A percentile compares a stretch with the other conserved stretches of the same genome.
Conservation (phyloP, 2,888 invertebrate species). For the Mellilla xanthometata region DNA sequence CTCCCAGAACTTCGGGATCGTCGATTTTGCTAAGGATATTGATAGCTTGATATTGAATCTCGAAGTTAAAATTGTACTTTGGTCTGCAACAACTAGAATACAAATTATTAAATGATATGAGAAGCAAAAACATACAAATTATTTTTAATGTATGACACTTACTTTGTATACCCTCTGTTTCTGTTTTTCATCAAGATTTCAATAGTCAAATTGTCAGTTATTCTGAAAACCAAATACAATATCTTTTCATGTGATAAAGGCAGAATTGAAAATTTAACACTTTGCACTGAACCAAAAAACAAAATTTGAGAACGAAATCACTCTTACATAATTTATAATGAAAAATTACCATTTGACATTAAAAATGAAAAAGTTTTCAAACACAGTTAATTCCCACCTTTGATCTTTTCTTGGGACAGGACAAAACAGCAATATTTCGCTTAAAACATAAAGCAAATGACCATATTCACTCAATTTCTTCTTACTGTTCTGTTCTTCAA, state of each 20-base stretch:
- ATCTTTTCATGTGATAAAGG: too few relatives aligned
- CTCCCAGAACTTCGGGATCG: constrained; percentile 41
- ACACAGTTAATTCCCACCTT: constrained; percentile 52
- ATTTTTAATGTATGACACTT: constrained; percentile 26
- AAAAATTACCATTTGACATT: too few relatives aligned
- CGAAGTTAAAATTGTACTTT: constrained; percentile 51
- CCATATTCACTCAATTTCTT: constrained; percentile 40
- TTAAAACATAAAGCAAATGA: constrained; percentile 61
- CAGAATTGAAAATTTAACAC: too few relatives aligned
- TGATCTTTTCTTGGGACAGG: constrained; percentile 78
- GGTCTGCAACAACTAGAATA: constrained; percentile 44
- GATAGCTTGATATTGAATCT: constrained; percentile 55
- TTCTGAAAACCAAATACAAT: constrained; percentile 47
- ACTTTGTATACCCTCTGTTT: constrained; percentile 34
- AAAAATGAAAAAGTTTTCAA: too few relatives aligned
- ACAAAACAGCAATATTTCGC: constrained; percentile 73
- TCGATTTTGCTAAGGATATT: constrained; percentile 48
- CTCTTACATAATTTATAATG: too few relatives aligned
- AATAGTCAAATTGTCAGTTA: constrained; percentile 53
- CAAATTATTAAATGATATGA: neutral
- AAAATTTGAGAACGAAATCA: too few relatives aligned
- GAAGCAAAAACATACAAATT: too few relatives aligned
- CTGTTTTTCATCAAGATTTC: constrained; percentile 43
- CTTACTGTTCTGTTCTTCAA: constrained; percentile 35
- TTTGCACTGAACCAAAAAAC: too few relatives aligned